Evolutionary conservation across 2,888 invertebrate genomes (phyloP).

Genomic region (Ectemnius cavifrons): DNA sequence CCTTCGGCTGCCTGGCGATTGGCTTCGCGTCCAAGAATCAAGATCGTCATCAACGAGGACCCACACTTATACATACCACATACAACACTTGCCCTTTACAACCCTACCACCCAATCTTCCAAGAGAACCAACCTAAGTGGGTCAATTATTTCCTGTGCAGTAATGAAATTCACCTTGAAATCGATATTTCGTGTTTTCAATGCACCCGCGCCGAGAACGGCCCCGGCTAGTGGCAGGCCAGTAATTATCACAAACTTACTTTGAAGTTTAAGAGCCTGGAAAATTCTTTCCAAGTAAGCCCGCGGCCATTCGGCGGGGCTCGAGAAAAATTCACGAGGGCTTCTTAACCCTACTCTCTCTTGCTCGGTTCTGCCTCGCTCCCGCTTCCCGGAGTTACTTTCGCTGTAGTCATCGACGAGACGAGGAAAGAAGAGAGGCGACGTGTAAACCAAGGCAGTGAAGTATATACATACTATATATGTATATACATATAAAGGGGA

Average conservation of each 20-base stretch:
- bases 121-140: not conserved
- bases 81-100: too few species aligned
- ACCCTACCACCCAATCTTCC: too few species aligned
- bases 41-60: not conserved
- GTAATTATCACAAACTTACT: slow-evolving; percentile 9
- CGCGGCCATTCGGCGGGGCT: slow-evolving; percentile 1
- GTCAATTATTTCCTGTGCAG: slow-evolving; percentile 9
- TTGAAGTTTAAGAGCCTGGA: slow-evolving; percentile 7
- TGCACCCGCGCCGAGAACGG: not conserved
- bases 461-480: too few species aligned
- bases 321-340: slow-evolving; percentile 7
- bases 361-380: too few species aligned
- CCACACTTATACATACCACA: not conserved
- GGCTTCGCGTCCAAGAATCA: not conserved
- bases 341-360: not conserved
- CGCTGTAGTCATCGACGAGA: not conserved
- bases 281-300: slow-evolving; percentile 4
- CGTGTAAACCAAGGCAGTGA: not conserved
- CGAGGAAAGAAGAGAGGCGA: not conserved
- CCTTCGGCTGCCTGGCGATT: not conserved
- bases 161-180: slow-evolving; percentile 9
- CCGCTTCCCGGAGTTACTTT: not conserved
- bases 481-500: not conserved
- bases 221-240: not conserved
- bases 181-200: slow-evolving; percentile 5